A percentile compares a stretch with the other conserved stretches of the same genome.
Evolutionary conservation across 1,140 invertebrate species (phyloP).

Genomic region (Ceratosolen fusciceps): DNA sequence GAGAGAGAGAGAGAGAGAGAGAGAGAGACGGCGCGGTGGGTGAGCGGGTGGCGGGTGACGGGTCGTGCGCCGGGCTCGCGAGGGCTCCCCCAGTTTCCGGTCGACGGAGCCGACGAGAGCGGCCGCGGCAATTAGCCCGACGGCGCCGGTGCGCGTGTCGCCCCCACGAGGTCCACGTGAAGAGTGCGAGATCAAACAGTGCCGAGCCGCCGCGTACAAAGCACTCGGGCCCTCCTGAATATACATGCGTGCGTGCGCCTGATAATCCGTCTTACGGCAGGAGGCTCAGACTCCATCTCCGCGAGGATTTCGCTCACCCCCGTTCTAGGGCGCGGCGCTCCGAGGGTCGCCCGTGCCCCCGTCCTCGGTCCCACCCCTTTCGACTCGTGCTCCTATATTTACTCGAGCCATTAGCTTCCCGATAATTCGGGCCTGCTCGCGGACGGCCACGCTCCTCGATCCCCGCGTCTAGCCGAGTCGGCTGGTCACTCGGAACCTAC

Average conservation of each 20-base stretch:
- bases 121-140: slow-evolving; percentile 44
- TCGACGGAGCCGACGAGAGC: slow-evolving; percentile 52
- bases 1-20: no score
- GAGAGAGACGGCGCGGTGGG: no score
- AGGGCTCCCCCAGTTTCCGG: slow-evolving; percentile 51
- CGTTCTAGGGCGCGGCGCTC: no score
- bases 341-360: no score
- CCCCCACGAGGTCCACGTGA: slow-evolving; percentile 19
- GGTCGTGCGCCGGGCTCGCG: not conserved
- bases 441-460: no score
- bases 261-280: not conserved
- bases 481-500: not conserved
- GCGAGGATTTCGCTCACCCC: no score
- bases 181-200: slow-evolving; percentile 39
- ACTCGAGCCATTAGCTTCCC: not conserved
- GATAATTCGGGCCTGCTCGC: not conserved
- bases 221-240: slow-evolving; percentile 4
- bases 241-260: slow-evolving; percentile 17
- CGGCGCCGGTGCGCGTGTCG: slow-evolving; percentile 27
- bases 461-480: not conserved
- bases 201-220: not conserved
- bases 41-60: no score
- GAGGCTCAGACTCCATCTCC: not conserved
- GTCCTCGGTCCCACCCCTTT: not conserved
- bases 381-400: not conserved